These are phyloP conservation scores for Equus przewalskii DNA, from an alignment of 2,113 vertebrate species.

Conservation along the genomic window DNA sequence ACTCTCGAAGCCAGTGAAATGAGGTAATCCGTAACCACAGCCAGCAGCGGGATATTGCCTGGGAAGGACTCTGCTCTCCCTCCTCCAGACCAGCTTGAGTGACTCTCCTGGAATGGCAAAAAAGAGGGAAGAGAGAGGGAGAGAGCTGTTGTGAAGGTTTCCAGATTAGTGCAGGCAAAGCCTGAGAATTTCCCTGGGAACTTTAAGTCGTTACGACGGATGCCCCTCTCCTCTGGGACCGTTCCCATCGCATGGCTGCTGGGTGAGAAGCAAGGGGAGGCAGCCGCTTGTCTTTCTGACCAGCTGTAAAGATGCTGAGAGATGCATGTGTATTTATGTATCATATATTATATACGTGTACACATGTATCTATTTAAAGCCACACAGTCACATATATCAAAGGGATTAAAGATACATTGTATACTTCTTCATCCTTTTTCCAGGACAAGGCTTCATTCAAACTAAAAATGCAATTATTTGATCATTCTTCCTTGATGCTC, in stretches of 20 bases:
- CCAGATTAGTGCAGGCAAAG: background rate
- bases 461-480: background rate
- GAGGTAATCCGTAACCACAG: background rate
- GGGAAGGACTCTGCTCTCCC: background rate
- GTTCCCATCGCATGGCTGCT: background rate
- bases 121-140: background rate
- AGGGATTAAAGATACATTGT: background rate
- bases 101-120: background rate
- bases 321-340: background rate
- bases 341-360: no score
- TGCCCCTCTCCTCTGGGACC: background rate
- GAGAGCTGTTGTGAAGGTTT: background rate
- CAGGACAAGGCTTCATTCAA: background rate
- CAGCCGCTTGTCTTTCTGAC: background rate
- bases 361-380: background rate
- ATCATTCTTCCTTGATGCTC: background rate
- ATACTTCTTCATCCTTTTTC: background rate
- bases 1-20: background rate
- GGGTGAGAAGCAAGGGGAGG: background rate
- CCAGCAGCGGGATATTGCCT: background rate
- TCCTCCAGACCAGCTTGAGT: background rate
- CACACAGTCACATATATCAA: background rate
- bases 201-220: background rate
- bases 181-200: background rate
- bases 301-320: background rate